A percentile compares a stretch with the other conserved stretches of the same genome.
Evolutionary conservation across 2,113 vertebrate species (phyloP).

Genomic region (Trochalopteron elliotii): DNA sequence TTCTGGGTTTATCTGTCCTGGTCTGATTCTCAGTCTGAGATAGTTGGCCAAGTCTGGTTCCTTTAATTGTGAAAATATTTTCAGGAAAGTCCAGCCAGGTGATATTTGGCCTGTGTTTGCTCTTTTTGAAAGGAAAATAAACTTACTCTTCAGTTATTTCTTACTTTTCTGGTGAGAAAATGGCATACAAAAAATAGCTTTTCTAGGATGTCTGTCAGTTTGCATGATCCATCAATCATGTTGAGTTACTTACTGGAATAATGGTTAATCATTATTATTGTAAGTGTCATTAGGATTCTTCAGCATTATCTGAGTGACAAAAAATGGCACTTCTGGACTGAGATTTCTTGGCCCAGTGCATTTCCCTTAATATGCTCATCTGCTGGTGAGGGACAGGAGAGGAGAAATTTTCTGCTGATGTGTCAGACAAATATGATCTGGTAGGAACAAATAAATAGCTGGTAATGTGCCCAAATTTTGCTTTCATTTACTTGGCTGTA

Average conservation of each 20-base stretch:
- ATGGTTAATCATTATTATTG: not conserved
- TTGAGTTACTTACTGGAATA: not conserved
- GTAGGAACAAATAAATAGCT: not conserved
- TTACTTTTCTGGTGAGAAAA: not conserved
- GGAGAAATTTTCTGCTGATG: not conserved
- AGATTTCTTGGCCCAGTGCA: not conserved
- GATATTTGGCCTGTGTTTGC: not conserved
- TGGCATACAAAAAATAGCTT: not conserved
- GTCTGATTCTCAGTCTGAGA: not conserved
- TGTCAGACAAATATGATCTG: not conserved
- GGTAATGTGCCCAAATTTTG: not conserved
- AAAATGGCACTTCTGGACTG: not conserved
- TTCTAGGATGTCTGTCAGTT: constrained; percentile 19
- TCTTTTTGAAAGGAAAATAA: not conserved
- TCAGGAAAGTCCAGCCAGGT: not conserved
- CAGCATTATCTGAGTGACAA: not conserved
- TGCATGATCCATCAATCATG: constrained; percentile 29
- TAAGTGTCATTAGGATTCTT: not conserved
- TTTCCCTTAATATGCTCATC: not conserved
- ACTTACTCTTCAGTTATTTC: not conserved
- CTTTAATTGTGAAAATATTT: not conserved
- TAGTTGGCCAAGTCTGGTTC: not conserved
- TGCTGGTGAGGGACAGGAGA: not conserved
- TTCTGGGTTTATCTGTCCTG: not conserved
- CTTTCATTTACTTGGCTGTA: not conserved